A percentile compares a stretch with the other conserved stretches of the same genome.
These are phyloP conservation scores for Telenomus remus DNA, from an alignment of 1,140 invertebrate species.

Conservation along the genomic window DNA sequence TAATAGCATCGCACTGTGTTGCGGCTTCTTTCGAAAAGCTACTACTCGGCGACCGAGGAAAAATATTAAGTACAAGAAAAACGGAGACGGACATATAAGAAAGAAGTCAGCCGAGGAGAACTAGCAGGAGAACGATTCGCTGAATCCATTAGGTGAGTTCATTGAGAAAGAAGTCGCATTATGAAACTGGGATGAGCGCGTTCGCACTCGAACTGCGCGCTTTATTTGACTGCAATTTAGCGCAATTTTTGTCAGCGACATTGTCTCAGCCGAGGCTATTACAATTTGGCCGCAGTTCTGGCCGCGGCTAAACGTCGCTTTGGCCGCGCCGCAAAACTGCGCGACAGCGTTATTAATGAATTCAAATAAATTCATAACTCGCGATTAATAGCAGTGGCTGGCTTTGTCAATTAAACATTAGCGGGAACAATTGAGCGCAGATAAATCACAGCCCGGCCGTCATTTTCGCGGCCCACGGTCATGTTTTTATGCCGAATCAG, in stretches of 20 bases:
- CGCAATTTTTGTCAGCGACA: slow-evolving; percentile 8
- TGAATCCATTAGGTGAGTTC: slow-evolving; percentile 1
- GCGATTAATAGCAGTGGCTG: slow-evolving; percentile 12
- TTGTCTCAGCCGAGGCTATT: slow-evolving; percentile 12
- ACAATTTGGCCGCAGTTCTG: slow-evolving; percentile 8
- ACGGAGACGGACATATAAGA: not conserved
- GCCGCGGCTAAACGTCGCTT: slow-evolving; percentile 4
- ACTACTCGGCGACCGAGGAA: not conserved
- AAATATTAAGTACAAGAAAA: not conserved
- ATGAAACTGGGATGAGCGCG: not conserved
- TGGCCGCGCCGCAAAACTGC: slow-evolving; percentile 12
- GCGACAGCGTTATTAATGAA: slow-evolving; percentile 19
- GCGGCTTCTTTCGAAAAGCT: too few relatives aligned
- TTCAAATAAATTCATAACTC: slow-evolving; percentile 22
- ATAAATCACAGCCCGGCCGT: slow-evolving; percentile 22
- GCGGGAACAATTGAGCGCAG: slow-evolving; percentile 14
- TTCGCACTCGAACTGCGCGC: not conserved
- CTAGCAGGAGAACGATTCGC: slow-evolving; percentile 3
- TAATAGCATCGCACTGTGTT: not conserved
- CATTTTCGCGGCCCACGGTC: slow-evolving; percentile 16
- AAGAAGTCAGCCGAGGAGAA: not conserved
- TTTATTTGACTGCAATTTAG: slow-evolving; percentile 1
- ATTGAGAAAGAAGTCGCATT: not conserved
- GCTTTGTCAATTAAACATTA: slow-evolving; percentile 27
- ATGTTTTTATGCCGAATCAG: slow-evolving; percentile 23